phyloP scores from a whole-genome alignment of 2,888 invertebrate genomes.

The Epistrophella euchroma region DNA sequence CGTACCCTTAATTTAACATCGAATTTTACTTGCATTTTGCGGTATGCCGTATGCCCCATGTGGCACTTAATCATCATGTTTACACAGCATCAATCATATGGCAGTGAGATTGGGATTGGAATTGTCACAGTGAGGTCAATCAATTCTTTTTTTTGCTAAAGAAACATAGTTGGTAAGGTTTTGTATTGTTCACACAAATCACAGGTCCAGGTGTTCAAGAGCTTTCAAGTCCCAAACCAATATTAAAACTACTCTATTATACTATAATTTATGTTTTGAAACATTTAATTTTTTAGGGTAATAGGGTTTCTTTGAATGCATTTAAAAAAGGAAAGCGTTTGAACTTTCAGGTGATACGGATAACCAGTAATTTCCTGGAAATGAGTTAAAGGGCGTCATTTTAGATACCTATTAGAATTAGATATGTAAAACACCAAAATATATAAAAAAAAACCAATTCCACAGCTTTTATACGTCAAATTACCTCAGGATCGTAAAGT shows the following conservation, averaged over 20 bases:
- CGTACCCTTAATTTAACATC: background rate
- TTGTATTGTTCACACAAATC: background rate
- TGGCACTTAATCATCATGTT: constrained; percentile 40
- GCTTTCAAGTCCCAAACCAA: background rate
- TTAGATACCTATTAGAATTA: no score
- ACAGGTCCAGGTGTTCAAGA: constrained; percentile 6
- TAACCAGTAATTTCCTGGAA: no score
- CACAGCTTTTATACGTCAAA: no score
- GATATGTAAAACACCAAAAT: no score
- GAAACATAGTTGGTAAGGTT: background rate
- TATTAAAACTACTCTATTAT: background rate
- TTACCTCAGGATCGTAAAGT: no score
- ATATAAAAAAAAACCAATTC: no score
- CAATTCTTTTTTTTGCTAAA: background rate
- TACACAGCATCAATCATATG: constrained; percentile 29
- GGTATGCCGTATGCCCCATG: constrained; percentile 39
- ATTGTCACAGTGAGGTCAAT: constrained; percentile 41
- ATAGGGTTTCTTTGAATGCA: no score
- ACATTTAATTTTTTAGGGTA: no score
- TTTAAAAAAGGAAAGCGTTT: no score
- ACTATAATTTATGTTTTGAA: background rate
- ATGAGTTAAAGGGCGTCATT: no score
- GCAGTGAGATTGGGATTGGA: background rate
- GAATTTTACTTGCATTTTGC: constrained; percentile 56
- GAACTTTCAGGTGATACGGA: no score